Conservation (phyloP, 92 coral and sea anemone species). For the Chrysogorgia sp. region DNA sequence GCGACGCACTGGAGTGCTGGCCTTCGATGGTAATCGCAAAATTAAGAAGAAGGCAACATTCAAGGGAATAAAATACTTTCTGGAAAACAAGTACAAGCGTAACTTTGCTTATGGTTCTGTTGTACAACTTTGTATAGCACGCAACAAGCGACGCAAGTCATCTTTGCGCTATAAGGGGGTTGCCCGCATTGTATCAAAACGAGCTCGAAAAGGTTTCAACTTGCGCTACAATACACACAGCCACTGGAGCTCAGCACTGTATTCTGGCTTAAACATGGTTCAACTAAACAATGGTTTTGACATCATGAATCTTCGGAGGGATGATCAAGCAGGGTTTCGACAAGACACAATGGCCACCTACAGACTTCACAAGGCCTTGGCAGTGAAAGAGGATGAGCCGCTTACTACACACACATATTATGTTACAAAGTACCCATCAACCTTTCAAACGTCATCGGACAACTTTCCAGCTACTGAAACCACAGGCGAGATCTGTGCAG, state of each 20-base stretch:
- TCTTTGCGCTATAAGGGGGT: constrained; percentile 53
- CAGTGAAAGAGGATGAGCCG: constrained; percentile 9
- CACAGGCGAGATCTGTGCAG: constrained; percentile 27
- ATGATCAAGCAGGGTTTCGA: constrained; percentile 43
- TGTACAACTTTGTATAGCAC: constrained; percentile 69
- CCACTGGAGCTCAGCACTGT: constrained; percentile 51
- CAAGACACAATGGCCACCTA: constrained; percentile 34
- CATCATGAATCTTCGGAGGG: constrained; percentile 43
- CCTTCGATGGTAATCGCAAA: constrained; percentile 69
- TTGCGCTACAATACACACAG: constrained; percentile 40
- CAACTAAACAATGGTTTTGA: constrained; percentile 28
- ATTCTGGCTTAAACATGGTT: constrained; percentile 36
- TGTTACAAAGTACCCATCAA: constrained; percentile 33
- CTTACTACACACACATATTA: constrained; percentile 36
- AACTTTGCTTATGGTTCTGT: constrained; percentile 61
- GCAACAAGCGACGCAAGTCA: constrained; percentile 63
- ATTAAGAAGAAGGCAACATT: constrained; percentile 64
- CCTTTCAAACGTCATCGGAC: constrained; percentile 31
- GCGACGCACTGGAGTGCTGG: constrained; percentile 63
- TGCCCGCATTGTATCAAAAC: constrained; percentile 29
- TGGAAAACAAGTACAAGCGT: constrained; percentile 56
- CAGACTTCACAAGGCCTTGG: constrained; percentile 32
- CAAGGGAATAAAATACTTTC: constrained; percentile 60
- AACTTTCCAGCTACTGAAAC: constrained; percentile 36
- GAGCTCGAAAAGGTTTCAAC: constrained; percentile 45